phyloP scores from a whole-genome alignment of 2,797 vertebrate species.

The Tokudaia tokunoshimensis region DNA sequence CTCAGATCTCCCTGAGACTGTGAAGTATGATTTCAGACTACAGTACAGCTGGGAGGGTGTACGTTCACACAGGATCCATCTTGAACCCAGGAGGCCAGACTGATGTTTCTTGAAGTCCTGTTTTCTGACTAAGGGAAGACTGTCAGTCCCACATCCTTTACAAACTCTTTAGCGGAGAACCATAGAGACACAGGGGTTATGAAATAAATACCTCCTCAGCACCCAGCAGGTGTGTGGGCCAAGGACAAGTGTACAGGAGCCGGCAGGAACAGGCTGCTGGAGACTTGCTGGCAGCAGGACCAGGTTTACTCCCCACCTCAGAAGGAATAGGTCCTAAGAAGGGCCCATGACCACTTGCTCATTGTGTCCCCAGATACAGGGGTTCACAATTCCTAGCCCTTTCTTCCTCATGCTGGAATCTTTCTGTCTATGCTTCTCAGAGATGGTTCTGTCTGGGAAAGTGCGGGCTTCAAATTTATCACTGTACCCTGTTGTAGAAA shows the following conservation, averaged over 20 bases:
- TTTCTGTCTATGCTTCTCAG: background rate
- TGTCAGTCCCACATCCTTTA: rapidly evolving
- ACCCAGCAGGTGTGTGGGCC: rapidly evolving
- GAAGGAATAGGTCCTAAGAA: too few species aligned
- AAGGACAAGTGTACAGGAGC: rapidly evolving
- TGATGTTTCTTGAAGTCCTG: rapidly evolving
- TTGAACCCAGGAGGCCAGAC: too few species aligned
- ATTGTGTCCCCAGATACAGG: background rate
- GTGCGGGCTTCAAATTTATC: rapidly evolving
- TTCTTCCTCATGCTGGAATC: too few species aligned
- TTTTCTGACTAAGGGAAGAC: background rate
- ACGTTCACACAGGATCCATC: background rate
- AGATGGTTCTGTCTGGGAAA: too few species aligned
- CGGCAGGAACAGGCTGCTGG: rapidly evolving
- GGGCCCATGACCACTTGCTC: background rate
- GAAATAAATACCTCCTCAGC: rapidly evolving
- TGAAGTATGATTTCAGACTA: background rate
- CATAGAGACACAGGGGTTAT: too few species aligned
- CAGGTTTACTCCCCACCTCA: background rate
- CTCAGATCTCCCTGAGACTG: background rate
- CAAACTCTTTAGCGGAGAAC: background rate
- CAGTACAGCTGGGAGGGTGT: rapidly evolving
- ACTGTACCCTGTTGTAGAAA: background rate
- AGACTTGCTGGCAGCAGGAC: background rate
- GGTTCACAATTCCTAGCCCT: background rate